A percentile compares a stretch with the other conserved stretches of the same genome.
Conservation (phyloP, 2,113 vertebrate genomes). For the Tachysurus vachellii region DNA sequence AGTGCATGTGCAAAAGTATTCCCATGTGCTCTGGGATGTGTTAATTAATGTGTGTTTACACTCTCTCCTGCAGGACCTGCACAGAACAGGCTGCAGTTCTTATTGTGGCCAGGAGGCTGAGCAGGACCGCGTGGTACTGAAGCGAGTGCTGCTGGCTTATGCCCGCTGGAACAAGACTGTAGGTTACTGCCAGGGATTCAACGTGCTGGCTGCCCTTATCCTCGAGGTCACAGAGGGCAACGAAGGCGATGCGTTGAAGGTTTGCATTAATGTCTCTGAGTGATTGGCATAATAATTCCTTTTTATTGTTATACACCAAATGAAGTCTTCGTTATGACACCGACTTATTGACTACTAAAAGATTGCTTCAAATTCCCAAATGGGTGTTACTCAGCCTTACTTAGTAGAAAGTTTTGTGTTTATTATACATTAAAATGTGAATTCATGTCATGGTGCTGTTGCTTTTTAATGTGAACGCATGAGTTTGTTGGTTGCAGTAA, state of each 20-base stretch:
- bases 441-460: neutral
- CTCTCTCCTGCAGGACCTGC: slow-evolving; percentile 61
- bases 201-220: slow-evolving; percentile 86
- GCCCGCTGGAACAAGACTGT: slow-evolving; percentile 89
- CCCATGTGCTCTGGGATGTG: neutral
- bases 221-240: slow-evolving; percentile 86
- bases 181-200: slow-evolving; percentile 90
- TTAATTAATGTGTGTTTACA: neutral
- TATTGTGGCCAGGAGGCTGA: slow-evolving; percentile 89
- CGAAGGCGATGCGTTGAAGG: slow-evolving; percentile 87
- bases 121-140: slow-evolving; percentile 85
- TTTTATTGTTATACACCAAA: neutral
- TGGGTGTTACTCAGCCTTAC: neutral
- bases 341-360: neutral
- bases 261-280: slow-evolving; percentile 41
- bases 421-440: neutral
- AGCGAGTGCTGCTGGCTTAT: slow-evolving; percentile 83
- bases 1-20: neutral
- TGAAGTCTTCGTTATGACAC: neutral
- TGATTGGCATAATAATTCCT: neutral
- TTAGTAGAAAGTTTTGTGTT: neutral
- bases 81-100: slow-evolving; percentile 86
- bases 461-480: neutral
- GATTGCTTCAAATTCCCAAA: neutral
- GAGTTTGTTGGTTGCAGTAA: neutral